Percentiles rank a stretch among this genome's conserved stretches.
These are phyloP conservation scores for Podocnemis expansa DNA, from an alignment of 2,113 vertebrate species.

Conservation along the genomic window DNA sequence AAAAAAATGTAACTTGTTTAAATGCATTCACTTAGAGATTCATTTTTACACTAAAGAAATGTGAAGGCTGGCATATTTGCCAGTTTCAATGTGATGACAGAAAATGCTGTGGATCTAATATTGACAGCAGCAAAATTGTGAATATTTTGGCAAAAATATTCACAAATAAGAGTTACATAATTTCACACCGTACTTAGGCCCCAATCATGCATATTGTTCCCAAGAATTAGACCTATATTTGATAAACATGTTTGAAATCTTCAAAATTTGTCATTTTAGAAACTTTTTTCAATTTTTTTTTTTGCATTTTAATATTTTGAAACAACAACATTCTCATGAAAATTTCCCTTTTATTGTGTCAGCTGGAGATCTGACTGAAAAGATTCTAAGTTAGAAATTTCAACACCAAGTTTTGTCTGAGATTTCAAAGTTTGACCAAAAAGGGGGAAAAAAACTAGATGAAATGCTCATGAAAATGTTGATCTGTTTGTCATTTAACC, in stretches of 20 bases:
- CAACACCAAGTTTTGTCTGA: not conserved
- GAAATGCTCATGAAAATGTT: not conserved
- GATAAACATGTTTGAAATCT: not conserved
- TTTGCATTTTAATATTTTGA: too few species aligned
- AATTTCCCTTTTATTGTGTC: too few species aligned
- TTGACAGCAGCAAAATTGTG: rapidly evolving
- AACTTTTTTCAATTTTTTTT: too few species aligned
- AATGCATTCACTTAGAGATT: not conserved
- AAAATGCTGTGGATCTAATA: not conserved
- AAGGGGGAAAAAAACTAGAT: too few species aligned
- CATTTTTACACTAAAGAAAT: not conserved
- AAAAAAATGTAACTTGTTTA: not conserved
- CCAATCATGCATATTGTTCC: not conserved
- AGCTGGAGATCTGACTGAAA: too few species aligned
- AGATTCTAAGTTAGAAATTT: not conserved
- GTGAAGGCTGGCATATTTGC: rapidly evolving
- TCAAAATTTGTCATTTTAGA: too few species aligned
- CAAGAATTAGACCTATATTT: not conserved
- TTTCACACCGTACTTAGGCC: not conserved
- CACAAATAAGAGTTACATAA: not conserved
- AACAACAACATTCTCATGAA: too few species aligned
- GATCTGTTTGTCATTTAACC: not conserved
- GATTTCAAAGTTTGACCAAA: not conserved
- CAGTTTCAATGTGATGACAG: not conserved
- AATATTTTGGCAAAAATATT: not conserved